Conservation (phyloP, 2,797 vertebrate species). For the Sebastes flavidus region DNA sequence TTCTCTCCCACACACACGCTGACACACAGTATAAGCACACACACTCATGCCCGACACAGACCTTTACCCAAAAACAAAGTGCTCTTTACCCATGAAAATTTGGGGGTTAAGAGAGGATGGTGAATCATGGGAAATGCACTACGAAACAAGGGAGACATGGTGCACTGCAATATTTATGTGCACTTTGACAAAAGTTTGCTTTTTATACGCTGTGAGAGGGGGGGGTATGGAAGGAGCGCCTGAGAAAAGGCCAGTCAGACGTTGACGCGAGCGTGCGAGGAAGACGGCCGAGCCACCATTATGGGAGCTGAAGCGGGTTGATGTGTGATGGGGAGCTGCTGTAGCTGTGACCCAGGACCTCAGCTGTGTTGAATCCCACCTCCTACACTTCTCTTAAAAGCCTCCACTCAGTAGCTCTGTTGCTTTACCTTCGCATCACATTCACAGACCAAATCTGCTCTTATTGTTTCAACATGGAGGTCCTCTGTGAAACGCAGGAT, state of each 20-base stretch:
- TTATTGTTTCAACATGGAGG: constrained; percentile 30
- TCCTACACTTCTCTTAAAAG: constrained; percentile 48
- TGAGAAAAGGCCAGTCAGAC: constrained; percentile 38
- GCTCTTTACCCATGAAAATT: constrained; percentile 29
- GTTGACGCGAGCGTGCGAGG: constrained; percentile 20
- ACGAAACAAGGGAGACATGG: constrained; percentile 56
- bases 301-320: constrained; percentile 28
- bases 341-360: constrained; percentile 42
- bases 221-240: constrained; percentile 3
- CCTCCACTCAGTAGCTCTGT: constrained; percentile 18
- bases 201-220: constrained; percentile 52
- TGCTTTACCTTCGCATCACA: not conserved
- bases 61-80: constrained; percentile 52
- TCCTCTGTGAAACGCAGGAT: constrained; percentile 21
- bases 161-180: constrained; percentile 75
- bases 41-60: constrained; percentile 16
- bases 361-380: constrained; percentile 35
- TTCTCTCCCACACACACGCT: not conserved
- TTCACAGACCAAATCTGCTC: constrained; percentile 18
- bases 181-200: constrained; percentile 68
- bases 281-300: constrained; percentile 40
- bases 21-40: not conserved
- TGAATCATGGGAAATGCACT: constrained; percentile 67
- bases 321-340: constrained; percentile 24
- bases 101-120: constrained; percentile 25